Base-by-base conservation (phyloP, 2,888 invertebrate species). In the Pyrrhosoma nymphula region DNA sequence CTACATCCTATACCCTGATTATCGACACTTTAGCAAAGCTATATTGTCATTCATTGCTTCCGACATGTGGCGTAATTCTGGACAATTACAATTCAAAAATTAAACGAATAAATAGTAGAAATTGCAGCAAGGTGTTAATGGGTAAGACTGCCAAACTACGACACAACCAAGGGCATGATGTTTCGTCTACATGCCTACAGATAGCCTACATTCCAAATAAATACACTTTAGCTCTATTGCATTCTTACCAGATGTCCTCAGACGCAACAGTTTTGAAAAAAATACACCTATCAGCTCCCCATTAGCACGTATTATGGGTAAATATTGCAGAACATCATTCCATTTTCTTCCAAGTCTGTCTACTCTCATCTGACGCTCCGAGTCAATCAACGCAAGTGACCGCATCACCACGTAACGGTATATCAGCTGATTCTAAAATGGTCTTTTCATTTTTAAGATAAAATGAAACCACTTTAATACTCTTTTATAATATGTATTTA, bases 321-420 rank as follows among this genome's bases (percentile, higher is more conserved):
- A 88, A 69, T 26, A 95, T 30, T 88, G 60, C 30, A 60, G 82
- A 95, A 95, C 95, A 95, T 95, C 88, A 39, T 60, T 95, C 88
- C 88, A 95, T 47, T 88, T 95, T 95, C 95, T 88, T 39, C 69
- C 60, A 60, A 95, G 55, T 95, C 95, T 35, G 35, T 69, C 63
- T 93, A 69, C 93, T 93, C 56, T 93, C 93, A 95, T 96, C 96
- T 96, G 96, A 97, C 97, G 96, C 98, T 97, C 90, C 97, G 95
- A 95, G 95, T 96, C 96, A 96, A 96, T 96, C 96, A 96, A 96
- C 96, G 96, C 96, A 95, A 95, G 95, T 93, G 95, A 95, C 96
- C 95, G 96, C 96, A 95, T 95, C 95, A 96, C 96, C 82, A 95
- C 91, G 63, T 95, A 95, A 91, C 95, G 95, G 95, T 93, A 95